Evolutionary conservation across 1,140 invertebrate species (phyloP).

Genomic region (Temnothorax longispinosus): DNA sequence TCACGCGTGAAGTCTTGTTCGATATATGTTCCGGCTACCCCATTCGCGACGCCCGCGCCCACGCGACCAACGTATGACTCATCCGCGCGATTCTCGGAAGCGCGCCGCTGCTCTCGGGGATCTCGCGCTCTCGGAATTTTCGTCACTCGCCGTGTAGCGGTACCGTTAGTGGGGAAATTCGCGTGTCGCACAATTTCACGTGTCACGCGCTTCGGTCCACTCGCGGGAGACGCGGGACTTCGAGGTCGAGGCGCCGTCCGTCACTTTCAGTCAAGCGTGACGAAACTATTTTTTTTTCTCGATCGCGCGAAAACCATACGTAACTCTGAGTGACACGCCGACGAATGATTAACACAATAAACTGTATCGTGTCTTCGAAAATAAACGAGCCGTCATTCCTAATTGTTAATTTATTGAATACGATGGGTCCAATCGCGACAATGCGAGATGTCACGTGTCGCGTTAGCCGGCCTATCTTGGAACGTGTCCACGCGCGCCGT

Average conservation of each 20-base stretch:
- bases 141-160: constrained; percentile 26
- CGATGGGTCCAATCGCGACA: neutral
- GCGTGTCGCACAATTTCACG: neutral
- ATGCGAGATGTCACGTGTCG: neutral
- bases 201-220: neutral
- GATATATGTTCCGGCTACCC: constrained; percentile 76
- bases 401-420: neutral
- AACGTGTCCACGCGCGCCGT: neutral
- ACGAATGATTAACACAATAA: neutral
- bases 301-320: too few relatives aligned
- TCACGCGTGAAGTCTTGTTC: constrained; percentile 67
- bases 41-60: constrained; percentile 65
- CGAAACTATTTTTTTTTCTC: neutral
- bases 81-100: constrained; percentile 71
- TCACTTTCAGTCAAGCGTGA: neutral
- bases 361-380: neutral
- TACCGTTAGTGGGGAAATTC: constrained; percentile 34
- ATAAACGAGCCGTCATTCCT: neutral
- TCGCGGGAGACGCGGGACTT: neutral
- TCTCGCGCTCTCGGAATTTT: constrained; percentile 68
- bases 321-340: neutral
- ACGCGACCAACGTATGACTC: constrained; percentile 70
- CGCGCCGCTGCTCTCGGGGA: constrained; percentile 26
- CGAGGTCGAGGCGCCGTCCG: neutral
- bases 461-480: neutral